Evolutionary conservation across 2,888 invertebrate genomes (phyloP).

Genomic region (Nemotelus nigrinus): DNA sequence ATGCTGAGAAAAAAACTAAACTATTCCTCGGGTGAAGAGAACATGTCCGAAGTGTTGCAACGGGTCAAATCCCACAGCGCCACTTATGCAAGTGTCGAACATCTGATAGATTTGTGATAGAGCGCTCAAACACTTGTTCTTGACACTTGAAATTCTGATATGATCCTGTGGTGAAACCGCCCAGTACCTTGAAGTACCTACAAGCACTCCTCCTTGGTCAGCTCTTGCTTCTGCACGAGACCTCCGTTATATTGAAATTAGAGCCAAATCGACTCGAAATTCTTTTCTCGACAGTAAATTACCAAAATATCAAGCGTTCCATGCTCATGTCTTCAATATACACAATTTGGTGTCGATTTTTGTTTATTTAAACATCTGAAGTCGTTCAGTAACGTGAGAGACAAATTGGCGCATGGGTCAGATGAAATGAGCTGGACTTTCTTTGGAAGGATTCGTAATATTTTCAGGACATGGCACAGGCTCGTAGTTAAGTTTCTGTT

Average conservation of each 20-base stretch:
- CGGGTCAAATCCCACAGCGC: conserved; percentile 46
- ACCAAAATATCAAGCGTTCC: conserved; percentile 18
- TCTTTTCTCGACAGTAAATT: background rate
- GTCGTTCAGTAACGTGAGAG: conserved; percentile 40
- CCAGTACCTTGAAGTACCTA: conserved; percentile 36
- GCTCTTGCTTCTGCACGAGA: conserved; percentile 33
- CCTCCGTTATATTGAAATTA: conserved; percentile 34
- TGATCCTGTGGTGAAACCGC: conserved; percentile 14
- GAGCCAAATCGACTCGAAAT: conserved; percentile 18
- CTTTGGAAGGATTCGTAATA: background rate
- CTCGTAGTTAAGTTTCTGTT: background rate
- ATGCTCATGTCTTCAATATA: background rate
- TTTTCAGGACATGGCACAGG: background rate
- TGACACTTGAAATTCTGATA: background rate
- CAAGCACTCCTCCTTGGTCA: conserved; percentile 12
- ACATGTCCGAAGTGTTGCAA: conserved; percentile 28
- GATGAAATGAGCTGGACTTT: conserved; percentile 3
- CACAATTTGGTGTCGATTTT: conserved; percentile 13
- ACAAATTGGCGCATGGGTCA: conserved; percentile 45
- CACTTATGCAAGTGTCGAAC: conserved; percentile 48
- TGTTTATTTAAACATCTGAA: conserved; percentile 45
- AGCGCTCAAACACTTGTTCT: conserved; percentile 25
- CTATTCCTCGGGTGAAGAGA: background rate
- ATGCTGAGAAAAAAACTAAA: background rate
- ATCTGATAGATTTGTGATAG: conserved; percentile 39